A percentile compares a stretch with the other conserved stretches of the same genome.
Evolutionary conservation across 2,113 vertebrate species (phyloP).

Genomic region (Lutjanus erythropterus): DNA sequence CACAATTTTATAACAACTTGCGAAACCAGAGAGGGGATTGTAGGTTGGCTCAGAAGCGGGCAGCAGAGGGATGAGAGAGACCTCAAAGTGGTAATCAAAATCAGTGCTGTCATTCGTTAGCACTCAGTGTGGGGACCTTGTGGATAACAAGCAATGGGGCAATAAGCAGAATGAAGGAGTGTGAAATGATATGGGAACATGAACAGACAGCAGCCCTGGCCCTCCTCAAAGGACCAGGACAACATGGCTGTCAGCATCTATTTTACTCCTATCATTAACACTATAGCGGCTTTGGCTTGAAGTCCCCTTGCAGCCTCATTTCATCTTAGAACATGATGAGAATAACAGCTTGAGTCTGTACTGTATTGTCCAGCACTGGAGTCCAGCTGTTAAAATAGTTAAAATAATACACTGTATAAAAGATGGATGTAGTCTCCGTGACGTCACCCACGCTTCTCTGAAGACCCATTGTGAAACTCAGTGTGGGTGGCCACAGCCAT

Average conservation of each 20-base stretch:
- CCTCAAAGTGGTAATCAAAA: slow-evolving; percentile 74
- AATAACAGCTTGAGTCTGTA: slow-evolving; percentile 5
- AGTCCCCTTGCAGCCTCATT: slow-evolving; percentile 44
- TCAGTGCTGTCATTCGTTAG: slow-evolving; percentile 68
- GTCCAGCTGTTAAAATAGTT: not conserved
- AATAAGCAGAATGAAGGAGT: slow-evolving; percentile 76
- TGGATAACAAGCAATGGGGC: slow-evolving; percentile 67
- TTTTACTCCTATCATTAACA: slow-evolving; percentile 64
- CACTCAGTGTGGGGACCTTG: slow-evolving; percentile 61
- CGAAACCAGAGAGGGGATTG: slow-evolving; percentile 34
- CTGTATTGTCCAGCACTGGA: not conserved
- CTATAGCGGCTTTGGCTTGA: slow-evolving; percentile 28
- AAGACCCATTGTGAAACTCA: no score
- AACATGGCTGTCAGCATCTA: slow-evolving; percentile 73
- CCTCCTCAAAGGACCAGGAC: slow-evolving; percentile 64
- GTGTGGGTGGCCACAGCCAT: no score
- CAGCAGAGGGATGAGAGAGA: slow-evolving; percentile 39
- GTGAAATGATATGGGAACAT: slow-evolving; percentile 75
- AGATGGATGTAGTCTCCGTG: no score
- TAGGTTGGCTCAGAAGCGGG: slow-evolving; percentile 31
- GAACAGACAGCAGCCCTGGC: slow-evolving; percentile 73
- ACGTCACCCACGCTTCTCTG: no score
- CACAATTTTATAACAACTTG: slow-evolving; percentile 46
- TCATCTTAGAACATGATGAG: slow-evolving; percentile 28
- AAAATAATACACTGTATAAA: not conserved